Conservation (phyloP, 2,797 vertebrate species). For the Sphenopsis melanotis region DNA sequence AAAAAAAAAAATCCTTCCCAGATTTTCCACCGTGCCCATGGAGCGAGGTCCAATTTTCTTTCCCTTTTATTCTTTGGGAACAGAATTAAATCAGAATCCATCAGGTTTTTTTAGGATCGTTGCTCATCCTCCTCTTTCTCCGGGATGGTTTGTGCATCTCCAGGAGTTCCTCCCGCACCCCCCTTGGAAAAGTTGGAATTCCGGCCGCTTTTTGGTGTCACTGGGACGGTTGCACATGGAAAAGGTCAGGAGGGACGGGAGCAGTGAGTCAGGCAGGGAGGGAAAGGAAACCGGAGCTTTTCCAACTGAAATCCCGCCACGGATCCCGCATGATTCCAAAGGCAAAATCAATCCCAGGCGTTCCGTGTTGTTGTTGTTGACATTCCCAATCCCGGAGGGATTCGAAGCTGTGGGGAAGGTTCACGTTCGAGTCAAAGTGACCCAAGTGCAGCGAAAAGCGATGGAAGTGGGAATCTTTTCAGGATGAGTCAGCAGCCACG, state of each 20-base stretch:
- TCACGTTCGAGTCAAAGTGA: background rate
- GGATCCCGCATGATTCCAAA: background rate
- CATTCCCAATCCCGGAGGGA: background rate
- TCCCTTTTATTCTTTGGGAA: background rate
- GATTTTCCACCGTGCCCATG: background rate
- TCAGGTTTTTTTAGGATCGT: background rate
- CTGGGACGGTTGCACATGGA: background rate
- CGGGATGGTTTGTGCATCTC: background rate
- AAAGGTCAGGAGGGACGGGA: background rate
- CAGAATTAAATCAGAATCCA: background rate
- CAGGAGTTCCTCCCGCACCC: background rate
- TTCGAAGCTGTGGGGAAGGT: rapidly evolving
- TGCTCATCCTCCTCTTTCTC: background rate
- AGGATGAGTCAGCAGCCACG: slow-evolving; percentile 6
- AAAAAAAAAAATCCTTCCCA: background rate
- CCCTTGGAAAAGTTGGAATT: background rate
- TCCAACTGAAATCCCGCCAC: slow-evolving; percentile 13
- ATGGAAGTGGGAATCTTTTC: slow-evolving; percentile 35
- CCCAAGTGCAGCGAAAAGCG: background rate
- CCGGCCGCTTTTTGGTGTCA: background rate
- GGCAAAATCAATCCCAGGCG: slow-evolving; percentile 38
- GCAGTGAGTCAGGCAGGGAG: slow-evolving; percentile 31
- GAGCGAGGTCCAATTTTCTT: background rate
- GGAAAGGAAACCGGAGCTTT: background rate
- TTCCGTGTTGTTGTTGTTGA: background rate